Conservation (phyloP, 2,113 vertebrate species). For the Chamaea fasciata region DNA sequence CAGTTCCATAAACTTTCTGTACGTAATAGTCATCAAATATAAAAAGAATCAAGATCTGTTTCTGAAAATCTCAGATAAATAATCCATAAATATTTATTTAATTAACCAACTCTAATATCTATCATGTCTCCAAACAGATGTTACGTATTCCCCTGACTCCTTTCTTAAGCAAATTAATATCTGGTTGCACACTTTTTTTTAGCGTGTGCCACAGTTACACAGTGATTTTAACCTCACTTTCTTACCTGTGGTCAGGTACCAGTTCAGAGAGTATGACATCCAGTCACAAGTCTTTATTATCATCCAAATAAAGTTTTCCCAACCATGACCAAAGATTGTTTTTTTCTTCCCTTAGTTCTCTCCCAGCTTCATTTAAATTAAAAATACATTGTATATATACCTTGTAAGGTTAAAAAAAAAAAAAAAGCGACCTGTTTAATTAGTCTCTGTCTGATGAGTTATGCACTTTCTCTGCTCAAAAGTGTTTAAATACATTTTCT, state of each 20-base stretch:
- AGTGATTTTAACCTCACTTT: background rate
- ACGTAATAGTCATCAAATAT: background rate
- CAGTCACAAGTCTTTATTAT: background rate
- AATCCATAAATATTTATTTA: conserved; percentile 29
- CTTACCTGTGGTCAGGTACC: background rate
- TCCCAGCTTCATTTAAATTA: background rate
- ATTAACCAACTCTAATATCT: background rate
- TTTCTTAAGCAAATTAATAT: background rate
- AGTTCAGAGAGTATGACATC: background rate
- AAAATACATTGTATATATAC: background rate
- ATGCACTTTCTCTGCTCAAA: background rate
- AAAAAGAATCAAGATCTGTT: background rate
- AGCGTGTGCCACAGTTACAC: background rate
- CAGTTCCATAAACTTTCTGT: background rate
- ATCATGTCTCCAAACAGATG: background rate
- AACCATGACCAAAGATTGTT: background rate
- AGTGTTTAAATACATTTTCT: background rate
- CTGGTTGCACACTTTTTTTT: background rate
- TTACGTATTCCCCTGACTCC: background rate
- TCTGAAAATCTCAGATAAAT: background rate
- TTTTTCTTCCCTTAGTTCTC: background rate
- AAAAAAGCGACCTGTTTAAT: background rate
- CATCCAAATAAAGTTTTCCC: background rate
- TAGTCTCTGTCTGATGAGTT: background rate
- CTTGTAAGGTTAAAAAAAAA: background rate